A percentile compares a stretch with the other conserved stretches of the same genome.
phyloP scores from a whole-genome alignment of 2,888 invertebrate genomes.

The Drosophila kuntzei region DNA sequence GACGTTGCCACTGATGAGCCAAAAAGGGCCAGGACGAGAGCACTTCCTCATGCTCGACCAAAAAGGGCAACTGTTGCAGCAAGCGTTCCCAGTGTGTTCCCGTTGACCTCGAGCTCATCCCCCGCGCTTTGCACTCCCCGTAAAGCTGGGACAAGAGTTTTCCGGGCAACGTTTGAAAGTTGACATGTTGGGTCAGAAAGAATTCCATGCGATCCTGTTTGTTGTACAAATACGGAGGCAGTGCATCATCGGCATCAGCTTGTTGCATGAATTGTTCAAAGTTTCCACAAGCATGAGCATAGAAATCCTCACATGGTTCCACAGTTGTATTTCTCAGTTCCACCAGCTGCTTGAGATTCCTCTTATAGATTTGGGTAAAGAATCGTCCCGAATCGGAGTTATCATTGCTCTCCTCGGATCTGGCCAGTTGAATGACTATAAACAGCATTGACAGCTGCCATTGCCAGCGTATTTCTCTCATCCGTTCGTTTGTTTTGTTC shows the following conservation, averaged over 20 bases:
- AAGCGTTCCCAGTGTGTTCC: slow-evolving; percentile 58
- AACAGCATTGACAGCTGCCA: slow-evolving; percentile 39
- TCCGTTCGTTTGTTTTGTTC: slow-evolving; percentile 57
- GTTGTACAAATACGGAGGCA: slow-evolving; percentile 81
- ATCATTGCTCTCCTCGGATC: not conserved
- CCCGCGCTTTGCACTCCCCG: slow-evolving; percentile 63
- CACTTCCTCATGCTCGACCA: slow-evolving; percentile 49
- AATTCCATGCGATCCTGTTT: slow-evolving; percentile 80
- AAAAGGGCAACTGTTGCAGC: slow-evolving; percentile 70
- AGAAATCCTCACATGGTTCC: slow-evolving; percentile 80
- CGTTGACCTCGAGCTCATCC: not conserved
- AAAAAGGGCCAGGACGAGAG: slow-evolving; percentile 78
- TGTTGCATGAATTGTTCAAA: slow-evolving; percentile 29
- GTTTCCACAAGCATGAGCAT: slow-evolving; percentile 81
- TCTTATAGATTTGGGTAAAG: slow-evolving; percentile 74
- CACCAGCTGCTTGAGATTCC: slow-evolving; percentile 70
- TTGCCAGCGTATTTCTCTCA: slow-evolving; percentile 38
- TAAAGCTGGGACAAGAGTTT: slow-evolving; percentile 72
- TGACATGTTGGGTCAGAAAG: slow-evolving; percentile 64
- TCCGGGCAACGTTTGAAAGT: slow-evolving; percentile 75
- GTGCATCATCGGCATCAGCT: slow-evolving; percentile 40
- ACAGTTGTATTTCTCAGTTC: slow-evolving; percentile 62
- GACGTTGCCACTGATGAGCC: slow-evolving; percentile 75
- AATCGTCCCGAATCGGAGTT: slow-evolving; percentile 44
- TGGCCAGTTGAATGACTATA: slow-evolving; percentile 2